These are phyloP conservation scores for Acinonyx jubatus DNA, from an alignment of 2,113 vertebrate genomes.

Conservation along the genomic window DNA sequence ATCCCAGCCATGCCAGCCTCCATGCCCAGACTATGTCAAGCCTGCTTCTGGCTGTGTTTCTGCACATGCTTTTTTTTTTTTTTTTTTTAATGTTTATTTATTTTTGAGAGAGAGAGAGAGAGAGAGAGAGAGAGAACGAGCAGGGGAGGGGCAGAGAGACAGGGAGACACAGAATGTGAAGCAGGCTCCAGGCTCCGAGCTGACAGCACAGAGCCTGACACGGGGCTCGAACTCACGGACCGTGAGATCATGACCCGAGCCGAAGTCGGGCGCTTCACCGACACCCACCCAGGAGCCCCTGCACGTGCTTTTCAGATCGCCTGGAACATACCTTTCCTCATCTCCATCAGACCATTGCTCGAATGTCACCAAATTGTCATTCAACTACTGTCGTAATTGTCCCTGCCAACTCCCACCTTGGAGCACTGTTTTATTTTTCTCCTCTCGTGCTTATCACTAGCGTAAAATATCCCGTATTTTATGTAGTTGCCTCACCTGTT, in stretches of 20 bases:
- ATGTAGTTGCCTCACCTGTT: fast-evolving
- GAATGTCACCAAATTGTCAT: not conserved
- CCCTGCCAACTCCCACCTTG: not conserved
- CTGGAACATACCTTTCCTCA: not conserved
- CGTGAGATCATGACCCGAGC: too few species aligned
- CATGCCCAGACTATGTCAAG: fast-evolving
- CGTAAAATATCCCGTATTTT: too few species aligned
- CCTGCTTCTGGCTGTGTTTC: not conserved
- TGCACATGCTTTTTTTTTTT: not conserved
- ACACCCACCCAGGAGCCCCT: too few species aligned
- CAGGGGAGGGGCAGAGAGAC: too few species aligned
- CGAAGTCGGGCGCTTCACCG: too few species aligned
- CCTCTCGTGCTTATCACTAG: fast-evolving
- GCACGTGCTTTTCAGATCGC: not conserved
- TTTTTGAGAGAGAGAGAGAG: too few species aligned
- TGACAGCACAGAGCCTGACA: too few species aligned
- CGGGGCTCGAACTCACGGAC: too few species aligned
- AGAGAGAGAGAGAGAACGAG: too few species aligned
- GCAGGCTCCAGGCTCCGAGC: too few species aligned
- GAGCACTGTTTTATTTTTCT: not conserved
- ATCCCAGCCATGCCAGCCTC: not conserved
- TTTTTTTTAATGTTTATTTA: too few species aligned
- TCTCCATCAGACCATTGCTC: not conserved
- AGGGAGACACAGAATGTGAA: too few species aligned
- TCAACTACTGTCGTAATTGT: fast-evolving